Percentiles rank a stretch among this genome's conserved stretches.
Conservation (phyloP, 2,888 invertebrate species). For the Tachina grossa region DNA sequence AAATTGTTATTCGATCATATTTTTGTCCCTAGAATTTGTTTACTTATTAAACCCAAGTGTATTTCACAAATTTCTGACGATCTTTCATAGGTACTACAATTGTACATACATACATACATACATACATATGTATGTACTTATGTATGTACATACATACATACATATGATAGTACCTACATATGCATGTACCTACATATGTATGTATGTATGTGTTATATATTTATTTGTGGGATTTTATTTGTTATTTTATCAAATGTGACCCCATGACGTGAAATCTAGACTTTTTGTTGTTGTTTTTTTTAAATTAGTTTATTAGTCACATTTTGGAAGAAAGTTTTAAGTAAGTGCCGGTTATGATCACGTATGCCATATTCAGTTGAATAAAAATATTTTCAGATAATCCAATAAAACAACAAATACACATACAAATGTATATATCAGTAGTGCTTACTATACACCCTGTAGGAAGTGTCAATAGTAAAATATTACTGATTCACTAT, state of each 20-base stretch:
- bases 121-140: too few relatives aligned
- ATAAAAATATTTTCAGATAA: slow-evolving; percentile 25
- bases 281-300: background rate
- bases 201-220: background rate
- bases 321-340: background rate
- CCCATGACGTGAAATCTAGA: slow-evolving; percentile 35
- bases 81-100: background rate
- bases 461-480: background rate
- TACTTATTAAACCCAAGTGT: background rate
- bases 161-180: too few relatives aligned
- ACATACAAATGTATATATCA: background rate
- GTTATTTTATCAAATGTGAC: slow-evolving; percentile 11
- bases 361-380: slow-evolving; percentile 32
- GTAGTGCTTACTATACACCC: background rate
- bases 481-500: too few relatives aligned
- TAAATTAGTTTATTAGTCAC: slow-evolving; percentile 40
- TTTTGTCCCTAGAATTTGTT: too few relatives aligned
- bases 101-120: background rate
- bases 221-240: slow-evolving; percentile 17
- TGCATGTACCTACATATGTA: too few relatives aligned
- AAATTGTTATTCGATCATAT: background rate
- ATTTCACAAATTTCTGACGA: slow-evolving; percentile 26
- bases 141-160: too few relatives aligned
- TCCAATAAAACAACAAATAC: background rate
- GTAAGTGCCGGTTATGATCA: slow-evolving; percentile 29